Base-by-base conservation (phyloP, 2,888 invertebrate species). In the Chymomyza caudatula region DNA sequence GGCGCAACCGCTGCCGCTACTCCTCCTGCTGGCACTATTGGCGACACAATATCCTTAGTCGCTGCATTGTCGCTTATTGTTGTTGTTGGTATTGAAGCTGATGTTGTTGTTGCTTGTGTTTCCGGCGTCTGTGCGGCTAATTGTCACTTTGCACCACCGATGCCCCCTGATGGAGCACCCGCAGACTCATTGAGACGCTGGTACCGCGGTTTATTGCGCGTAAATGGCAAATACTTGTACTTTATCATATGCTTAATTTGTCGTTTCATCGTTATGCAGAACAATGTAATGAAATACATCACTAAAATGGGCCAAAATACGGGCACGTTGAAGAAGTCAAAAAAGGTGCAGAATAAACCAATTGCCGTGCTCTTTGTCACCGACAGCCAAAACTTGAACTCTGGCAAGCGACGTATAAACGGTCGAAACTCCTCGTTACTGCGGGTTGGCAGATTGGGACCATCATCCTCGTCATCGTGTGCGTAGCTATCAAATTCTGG, bases 181-280 rank as follows among this genome's bases (percentile, higher is more conserved):
- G 79, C 65, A 73, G 88, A 78, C 68, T 90, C 88, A 63, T 88
- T 90, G 61, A 90, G 92, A 67, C 93, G 94, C 91, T 96, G 95
- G 92, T 98, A 98, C 91, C 95, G 95, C 88, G 98, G 97, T 92
- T 99, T 99, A 88, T 98, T 98, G 90, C 97, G 96, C 61, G 98
- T 98, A 91, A 99, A 99, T 69, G 99, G 99, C 91, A 99, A 92
- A 92, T 99, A 99, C 91, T 96, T 95, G 92, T 99, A 99, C 92
- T 97, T 98, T 89, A 99, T 96, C 99, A 99, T 99, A 92, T 99
- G 99, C 98, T 96, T 98, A 88, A 99, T 99, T 93, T 99, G 99
- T 88, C 98, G 94, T 92, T 99, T 99, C 99, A 99, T 99, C 65
- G 99, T 99, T 89, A 99, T 96, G 91, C 97, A 96, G 92, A 99